phyloP scores from a whole-genome alignment of 2,113 vertebrate genomes.

The Gnathonemus echidnorhynchus region DNA sequence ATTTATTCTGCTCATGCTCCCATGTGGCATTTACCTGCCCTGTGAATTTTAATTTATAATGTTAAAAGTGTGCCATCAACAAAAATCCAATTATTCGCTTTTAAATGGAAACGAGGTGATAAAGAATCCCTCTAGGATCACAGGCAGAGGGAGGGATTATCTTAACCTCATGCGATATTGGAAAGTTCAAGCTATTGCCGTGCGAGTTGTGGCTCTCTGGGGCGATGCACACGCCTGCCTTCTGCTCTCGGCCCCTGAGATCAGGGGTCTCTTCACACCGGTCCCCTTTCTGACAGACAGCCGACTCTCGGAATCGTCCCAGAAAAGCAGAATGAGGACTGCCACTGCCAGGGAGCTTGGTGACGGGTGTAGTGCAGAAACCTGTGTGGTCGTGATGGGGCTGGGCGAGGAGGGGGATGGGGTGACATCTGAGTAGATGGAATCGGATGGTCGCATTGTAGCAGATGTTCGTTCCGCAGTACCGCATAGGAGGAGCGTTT shows the following conservation, averaged over 20 bases:
- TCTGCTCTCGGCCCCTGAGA: background rate
- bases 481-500: background rate
- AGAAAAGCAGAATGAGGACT: background rate
- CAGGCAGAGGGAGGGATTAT: background rate
- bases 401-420: background rate
- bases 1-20: background rate
- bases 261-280: background rate
- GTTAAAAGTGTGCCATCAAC: constrained; percentile 11
- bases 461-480: background rate
- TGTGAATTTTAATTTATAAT: constrained; percentile 12
- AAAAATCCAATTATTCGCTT: constrained; percentile 9
- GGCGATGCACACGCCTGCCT: background rate
- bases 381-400: background rate
- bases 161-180: background rate
- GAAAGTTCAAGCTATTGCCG: background rate
- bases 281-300: background rate
- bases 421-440: background rate
- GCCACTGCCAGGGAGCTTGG: background rate
- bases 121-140: background rate
- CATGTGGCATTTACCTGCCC: constrained; percentile 5
- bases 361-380: background rate
- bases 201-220: background rate
- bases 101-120: constrained; percentile 11
- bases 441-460: background rate
- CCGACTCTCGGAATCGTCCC: background rate